Conservation (phyloP, 2,888 invertebrate genomes). For the Heliconius ismenius region DNA sequence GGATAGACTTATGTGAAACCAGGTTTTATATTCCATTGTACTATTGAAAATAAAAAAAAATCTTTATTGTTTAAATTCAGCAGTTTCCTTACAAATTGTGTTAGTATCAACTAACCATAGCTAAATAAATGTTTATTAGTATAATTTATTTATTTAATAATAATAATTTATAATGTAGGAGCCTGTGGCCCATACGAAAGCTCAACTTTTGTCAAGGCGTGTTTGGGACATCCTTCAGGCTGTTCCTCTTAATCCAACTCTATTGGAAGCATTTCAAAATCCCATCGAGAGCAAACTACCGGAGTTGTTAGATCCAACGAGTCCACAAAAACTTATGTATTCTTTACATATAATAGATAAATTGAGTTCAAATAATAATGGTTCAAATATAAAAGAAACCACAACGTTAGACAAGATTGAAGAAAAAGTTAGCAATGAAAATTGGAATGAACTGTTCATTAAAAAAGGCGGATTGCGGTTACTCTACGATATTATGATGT, state of each 20-base stretch:
- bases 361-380: constrained; percentile 65
- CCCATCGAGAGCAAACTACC: constrained; percentile 85
- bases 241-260: constrained; percentile 93
- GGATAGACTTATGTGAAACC: not conserved
- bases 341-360: constrained; percentile 92
- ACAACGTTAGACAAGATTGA: constrained; percentile 61
- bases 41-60: not conserved
- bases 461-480: constrained; percentile 93
- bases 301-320: constrained; percentile 91
- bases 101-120: no score
- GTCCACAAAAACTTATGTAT: constrained; percentile 97
- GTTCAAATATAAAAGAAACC: constrained; percentile 61
- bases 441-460: constrained; percentile 91
- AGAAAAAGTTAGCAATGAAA: constrained; percentile 63
- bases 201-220: constrained; percentile 92
- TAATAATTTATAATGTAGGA: constrained; percentile 71
- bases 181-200: constrained; percentile 90
- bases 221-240: constrained; percentile 97
- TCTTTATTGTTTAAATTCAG: no score
- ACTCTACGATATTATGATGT: constrained; percentile 95
- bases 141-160: not conserved
- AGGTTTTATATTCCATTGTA: not conserved
- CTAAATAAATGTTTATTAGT: not conserved
- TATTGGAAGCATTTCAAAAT: constrained; percentile 91
- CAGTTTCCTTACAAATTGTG: no score